phyloP scores from a whole-genome alignment of 1,140 invertebrate species.

The Atta colombica region DNA sequence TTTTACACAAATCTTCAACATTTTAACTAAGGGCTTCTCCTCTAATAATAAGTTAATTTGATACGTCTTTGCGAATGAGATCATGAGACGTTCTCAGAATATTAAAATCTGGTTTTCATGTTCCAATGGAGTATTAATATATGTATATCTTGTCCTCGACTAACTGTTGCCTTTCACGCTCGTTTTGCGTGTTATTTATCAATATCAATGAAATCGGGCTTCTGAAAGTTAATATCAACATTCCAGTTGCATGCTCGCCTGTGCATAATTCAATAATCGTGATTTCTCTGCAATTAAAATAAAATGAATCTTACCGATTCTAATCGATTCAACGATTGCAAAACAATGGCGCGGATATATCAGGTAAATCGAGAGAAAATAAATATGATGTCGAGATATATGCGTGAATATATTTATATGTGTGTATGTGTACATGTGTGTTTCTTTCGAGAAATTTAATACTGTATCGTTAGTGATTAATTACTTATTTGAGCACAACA shows the following conservation, averaged over 20 bases:
- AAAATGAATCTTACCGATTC: background rate
- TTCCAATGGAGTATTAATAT: background rate
- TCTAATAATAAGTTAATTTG: conserved; percentile 25
- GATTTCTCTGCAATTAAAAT: background rate
- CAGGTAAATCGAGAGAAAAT: conserved; percentile 8
- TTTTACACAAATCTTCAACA: conserved; percentile 45
- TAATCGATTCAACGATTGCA: background rate
- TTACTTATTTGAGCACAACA: too few species aligned
- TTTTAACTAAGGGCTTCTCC: background rate
- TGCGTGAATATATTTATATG: background rate
- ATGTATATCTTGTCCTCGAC: background rate
- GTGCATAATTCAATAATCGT: background rate
- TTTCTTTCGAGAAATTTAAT: background rate
- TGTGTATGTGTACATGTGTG: background rate
- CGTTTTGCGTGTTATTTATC: background rate
- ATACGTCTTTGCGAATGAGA: background rate
- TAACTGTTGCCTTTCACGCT: background rate
- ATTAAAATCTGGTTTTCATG: background rate
- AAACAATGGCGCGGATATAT: conserved; percentile 42
- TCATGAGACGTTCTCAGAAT: conserved; percentile 17
- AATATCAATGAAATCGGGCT: background rate
- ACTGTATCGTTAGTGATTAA: too few species aligned
- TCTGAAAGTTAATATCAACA: conserved; percentile 35
- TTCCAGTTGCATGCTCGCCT: conserved; percentile 4
- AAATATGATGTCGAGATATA: conserved; percentile 20